These are phyloP conservation scores for Tamias sibiricus DNA, from an alignment of 2,113 vertebrate genomes.

Conservation along the genomic window DNA sequence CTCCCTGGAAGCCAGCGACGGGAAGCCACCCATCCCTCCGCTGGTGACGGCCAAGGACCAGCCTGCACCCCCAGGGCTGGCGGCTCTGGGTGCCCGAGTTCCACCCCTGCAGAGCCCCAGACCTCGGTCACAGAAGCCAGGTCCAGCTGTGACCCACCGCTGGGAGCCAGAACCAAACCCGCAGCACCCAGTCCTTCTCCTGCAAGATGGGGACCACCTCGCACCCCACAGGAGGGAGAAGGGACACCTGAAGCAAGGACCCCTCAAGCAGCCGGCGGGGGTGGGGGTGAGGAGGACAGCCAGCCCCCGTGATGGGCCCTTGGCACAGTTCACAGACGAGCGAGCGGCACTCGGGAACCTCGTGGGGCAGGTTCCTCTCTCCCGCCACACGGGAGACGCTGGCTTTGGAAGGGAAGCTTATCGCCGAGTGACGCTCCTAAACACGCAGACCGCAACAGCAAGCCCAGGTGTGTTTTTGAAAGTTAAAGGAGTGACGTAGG, in stretches of 20 bases:
- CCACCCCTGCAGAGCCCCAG: background rate
- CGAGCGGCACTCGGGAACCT: background rate
- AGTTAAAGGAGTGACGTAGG: background rate
- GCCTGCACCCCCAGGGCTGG: background rate
- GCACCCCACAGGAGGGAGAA: fast-evolving
- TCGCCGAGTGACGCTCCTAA: background rate
- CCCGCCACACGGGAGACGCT: background rate
- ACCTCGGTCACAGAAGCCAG: background rate
- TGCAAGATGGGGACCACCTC: background rate
- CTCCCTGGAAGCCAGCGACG: background rate
- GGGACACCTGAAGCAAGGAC: fast-evolving
- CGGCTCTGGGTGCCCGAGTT: fast-evolving
- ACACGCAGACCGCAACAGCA: background rate
- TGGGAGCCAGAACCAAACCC: background rate
- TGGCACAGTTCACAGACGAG: background rate
- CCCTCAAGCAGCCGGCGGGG: fast-evolving
- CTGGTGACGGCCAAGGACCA: background rate
- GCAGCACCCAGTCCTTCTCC: background rate
- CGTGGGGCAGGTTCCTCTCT: background rate
- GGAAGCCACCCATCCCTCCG: fast-evolving
- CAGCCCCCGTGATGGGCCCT: too few species aligned
- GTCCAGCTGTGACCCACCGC: fast-evolving
- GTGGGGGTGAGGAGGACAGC: too few species aligned
- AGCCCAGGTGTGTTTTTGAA: background rate
- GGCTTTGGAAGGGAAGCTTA: background rate